Evolutionary conservation across 2,888 invertebrate genomes (phyloP).

Genomic region (Endomychus coccineus): DNA sequence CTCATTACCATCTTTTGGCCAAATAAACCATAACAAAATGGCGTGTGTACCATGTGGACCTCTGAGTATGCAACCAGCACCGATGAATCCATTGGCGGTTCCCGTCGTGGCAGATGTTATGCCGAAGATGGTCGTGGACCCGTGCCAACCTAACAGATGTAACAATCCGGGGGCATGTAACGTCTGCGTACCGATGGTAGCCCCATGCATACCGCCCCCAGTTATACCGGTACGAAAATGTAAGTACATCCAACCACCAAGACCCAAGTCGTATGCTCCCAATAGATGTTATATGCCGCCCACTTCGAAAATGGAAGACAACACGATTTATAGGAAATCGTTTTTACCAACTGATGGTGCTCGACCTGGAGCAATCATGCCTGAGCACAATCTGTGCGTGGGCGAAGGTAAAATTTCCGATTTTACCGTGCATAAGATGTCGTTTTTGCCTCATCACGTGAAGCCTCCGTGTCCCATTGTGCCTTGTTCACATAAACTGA

Average conservation of each 20-base stretch:
- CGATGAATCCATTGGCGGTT: slow-evolving; percentile 25
- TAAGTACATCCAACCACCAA: slow-evolving; percentile 49
- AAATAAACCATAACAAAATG: slow-evolving; percentile 20
- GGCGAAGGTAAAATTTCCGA: slow-evolving; percentile 44
- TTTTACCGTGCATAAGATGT: slow-evolving; percentile 52
- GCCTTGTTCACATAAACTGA: slow-evolving; percentile 56
- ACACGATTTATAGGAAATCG: slow-evolving; percentile 60
- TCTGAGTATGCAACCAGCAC: slow-evolving; percentile 29
- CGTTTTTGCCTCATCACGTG: slow-evolving; percentile 49
- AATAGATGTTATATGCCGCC: slow-evolving; percentile 52
- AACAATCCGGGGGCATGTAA: slow-evolving; percentile 21
- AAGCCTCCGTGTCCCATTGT: slow-evolving; percentile 51
- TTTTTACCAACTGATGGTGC: slow-evolving; percentile 49
- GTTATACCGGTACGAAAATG: slow-evolving; percentile 29
- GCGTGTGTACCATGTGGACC: slow-evolving; percentile 31
- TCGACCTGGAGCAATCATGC: slow-evolving; percentile 35
- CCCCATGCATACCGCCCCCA: slow-evolving; percentile 24
- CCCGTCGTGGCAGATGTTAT: slow-evolving; percentile 31
- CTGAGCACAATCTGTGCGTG: slow-evolving; percentile 40
- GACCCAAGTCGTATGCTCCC: slow-evolving; percentile 53
- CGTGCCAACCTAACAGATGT: slow-evolving; percentile 26
- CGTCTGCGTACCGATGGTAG: slow-evolving; percentile 32
- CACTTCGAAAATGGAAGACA: slow-evolving; percentile 50
- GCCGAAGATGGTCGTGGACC: slow-evolving; percentile 31
- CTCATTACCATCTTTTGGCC: neutral